Conservation (phyloP, 2,888 invertebrate genomes). For the Fissipunctia ypsillon region DNA sequence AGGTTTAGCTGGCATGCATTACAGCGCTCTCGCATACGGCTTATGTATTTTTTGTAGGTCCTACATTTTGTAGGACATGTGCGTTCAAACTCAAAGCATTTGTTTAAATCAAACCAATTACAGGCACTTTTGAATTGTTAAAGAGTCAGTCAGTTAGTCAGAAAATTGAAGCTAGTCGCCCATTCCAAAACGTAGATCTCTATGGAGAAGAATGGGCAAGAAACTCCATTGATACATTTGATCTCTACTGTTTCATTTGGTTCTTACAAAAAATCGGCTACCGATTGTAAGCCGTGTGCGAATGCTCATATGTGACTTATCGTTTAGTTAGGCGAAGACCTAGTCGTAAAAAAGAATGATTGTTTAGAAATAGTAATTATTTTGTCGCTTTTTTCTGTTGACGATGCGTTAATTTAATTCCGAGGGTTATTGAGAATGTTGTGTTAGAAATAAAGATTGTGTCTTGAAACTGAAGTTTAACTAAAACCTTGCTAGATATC, state of each 20-base stretch:
- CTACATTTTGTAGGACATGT: neutral
- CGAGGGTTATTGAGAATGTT: conserved; percentile 77
- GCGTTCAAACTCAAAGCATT: too few species aligned
- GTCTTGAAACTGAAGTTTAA: conserved; percentile 72
- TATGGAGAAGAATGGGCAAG: too few species aligned
- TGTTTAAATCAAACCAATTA: too few species aligned
- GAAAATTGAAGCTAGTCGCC: too few species aligned
- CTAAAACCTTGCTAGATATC: conserved; percentile 7
- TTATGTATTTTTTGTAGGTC: neutral
- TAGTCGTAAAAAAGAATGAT: conserved; percentile 55
- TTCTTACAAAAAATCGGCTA: neutral
- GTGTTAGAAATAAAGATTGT: conserved; percentile 86
- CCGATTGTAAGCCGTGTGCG: neutral
- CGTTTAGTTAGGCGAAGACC: conserved; percentile 54
- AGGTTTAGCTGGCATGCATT: conserved; percentile 69
- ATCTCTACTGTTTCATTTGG: neutral
- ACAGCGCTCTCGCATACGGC: conserved; percentile 11
- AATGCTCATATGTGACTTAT: conserved; percentile 35
- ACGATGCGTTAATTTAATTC: conserved; percentile 74
- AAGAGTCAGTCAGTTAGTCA: too few species aligned
- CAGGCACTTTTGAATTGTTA: too few species aligned
- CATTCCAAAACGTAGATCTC: too few species aligned
- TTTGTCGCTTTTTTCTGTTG: conserved; percentile 76
- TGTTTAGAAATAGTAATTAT: conserved; percentile 64
- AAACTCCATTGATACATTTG: neutral